These are phyloP conservation scores for Temnothorax rugatulus DNA, from an alignment of 2,888 invertebrate species.

Conservation along the genomic window DNA sequence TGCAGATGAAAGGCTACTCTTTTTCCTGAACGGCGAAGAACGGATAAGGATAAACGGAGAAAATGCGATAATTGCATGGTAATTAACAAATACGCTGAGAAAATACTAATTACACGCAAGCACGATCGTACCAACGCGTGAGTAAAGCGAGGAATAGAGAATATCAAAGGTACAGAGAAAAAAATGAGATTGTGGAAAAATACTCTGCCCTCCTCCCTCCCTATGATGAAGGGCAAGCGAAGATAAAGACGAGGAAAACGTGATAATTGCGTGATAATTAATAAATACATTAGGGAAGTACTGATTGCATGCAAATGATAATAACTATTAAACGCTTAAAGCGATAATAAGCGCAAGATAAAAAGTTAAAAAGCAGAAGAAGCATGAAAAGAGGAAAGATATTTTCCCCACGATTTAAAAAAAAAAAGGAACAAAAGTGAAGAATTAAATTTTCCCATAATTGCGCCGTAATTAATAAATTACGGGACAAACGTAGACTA, in stretches of 20 bases:
- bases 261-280: slow-evolving; percentile 29
- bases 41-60: slow-evolving; percentile 17
- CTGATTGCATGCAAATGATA: slow-evolving; percentile 14
- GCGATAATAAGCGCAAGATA: slow-evolving; percentile 3
- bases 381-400: neutral
- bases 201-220: neutral
- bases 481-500: neutral
- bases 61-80: slow-evolving; percentile 28
- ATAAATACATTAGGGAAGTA: slow-evolving; percentile 31
- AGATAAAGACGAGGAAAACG: neutral
- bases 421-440: neutral
- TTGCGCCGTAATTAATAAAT: slow-evolving; percentile 22
- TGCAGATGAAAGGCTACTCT: neutral
- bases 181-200: neutral
- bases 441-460: slow-evolving; percentile 1
- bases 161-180: neutral
- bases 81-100: slow-evolving; percentile 36
- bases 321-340: slow-evolving; percentile 24
- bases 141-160: neutral
- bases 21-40: slow-evolving; percentile 23
- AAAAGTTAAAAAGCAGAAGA: neutral
- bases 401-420: neutral
- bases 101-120: slow-evolving; percentile 33
- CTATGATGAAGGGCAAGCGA: neutral
- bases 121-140: neutral